phyloP scores from a whole-genome alignment of 2,888 invertebrate species.

The Phania funesta region DNA sequence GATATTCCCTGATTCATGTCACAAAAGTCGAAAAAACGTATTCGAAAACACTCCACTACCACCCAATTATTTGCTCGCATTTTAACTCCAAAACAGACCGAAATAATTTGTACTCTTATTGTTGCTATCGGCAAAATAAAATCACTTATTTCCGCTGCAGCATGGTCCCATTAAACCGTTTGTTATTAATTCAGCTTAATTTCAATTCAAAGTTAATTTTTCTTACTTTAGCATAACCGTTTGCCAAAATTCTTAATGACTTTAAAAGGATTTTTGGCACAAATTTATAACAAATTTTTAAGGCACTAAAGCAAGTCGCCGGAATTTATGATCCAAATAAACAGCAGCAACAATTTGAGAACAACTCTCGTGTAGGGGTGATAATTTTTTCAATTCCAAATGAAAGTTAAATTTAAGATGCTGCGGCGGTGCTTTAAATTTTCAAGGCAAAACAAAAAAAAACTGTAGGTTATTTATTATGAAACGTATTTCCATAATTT shows the following conservation, averaged over 20 bases:
- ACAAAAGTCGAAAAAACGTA: too few relatives aligned
- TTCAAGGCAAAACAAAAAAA: neutral
- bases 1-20: too few relatives aligned
- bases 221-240: neutral
- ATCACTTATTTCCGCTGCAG: too few relatives aligned
- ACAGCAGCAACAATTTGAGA: neutral
- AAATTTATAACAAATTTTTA: neutral
- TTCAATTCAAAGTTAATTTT: too few relatives aligned
- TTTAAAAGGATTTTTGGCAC: conserved; percentile 36
- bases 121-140: too few relatives aligned
- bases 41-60: too few relatives aligned
- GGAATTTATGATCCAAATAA: neutral
- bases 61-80: too few relatives aligned
- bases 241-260: conserved; percentile 13
- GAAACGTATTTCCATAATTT: conserved; percentile 37
- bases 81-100: too few relatives aligned
- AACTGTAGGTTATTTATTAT: conserved; percentile 2
- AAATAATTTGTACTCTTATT: too few relatives aligned
- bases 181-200: neutral
- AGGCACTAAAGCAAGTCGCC: neutral
- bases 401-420: neutral
- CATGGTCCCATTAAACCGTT: too few relatives aligned
- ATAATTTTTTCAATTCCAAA: neutral
- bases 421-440: neutral
- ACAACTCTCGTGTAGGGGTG: neutral